Evolutionary conservation across 2,888 invertebrate species (phyloP), one percentile per base, ranked within the genome.

Genomic region (Mimas tiliae): DNA sequence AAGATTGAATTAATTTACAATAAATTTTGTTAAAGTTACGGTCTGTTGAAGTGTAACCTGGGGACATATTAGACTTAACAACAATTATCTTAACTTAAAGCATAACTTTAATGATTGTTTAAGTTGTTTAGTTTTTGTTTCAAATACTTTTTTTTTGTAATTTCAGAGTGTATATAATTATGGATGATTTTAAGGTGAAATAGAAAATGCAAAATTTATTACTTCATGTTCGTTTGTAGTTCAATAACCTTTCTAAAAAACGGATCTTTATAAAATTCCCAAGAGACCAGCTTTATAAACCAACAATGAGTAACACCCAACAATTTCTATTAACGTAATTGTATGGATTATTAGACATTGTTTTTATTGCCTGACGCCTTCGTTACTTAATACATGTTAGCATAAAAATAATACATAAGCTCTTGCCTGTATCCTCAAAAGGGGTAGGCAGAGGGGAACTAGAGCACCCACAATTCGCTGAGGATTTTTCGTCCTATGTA

Each of bases 1-100:
- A 42, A 58, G 38, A 38, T 58, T 58, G 58, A 58, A 58, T 58
- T 58, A 58, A 48, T 55, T 42, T n/a, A 64, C 51, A 48, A 62
- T 47, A 62, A 62, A 62, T 33, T 47, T 33, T 47, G 27, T 47
- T n/a, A n/a, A 27, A 63, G 45, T 63, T 63, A 8, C 19, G n/a
- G 14, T 62, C 21, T 19, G 12, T 38, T 63, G 12, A 45, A 63
- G 62, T 38, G 19, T 58, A 16, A 55, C 12, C 12, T 11, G 11
- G 50, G 42, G 14, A 58, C 58, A 42, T 27, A 27, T 27, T 19
- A 19, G 1, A 12, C 19, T 58, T 11, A 9, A 50, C 19, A 58
- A 58, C 38, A 42, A 58, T 27, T 27, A 27, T 27, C 12, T 52
- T 21, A 38, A 9, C 38, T 58, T 50, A 19, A 19, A 50, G 11